A percentile compares a stretch with the other conserved stretches of the same genome.
Conservation (phyloP, 2,113 vertebrate species). For the Malurus elegans region DNA sequence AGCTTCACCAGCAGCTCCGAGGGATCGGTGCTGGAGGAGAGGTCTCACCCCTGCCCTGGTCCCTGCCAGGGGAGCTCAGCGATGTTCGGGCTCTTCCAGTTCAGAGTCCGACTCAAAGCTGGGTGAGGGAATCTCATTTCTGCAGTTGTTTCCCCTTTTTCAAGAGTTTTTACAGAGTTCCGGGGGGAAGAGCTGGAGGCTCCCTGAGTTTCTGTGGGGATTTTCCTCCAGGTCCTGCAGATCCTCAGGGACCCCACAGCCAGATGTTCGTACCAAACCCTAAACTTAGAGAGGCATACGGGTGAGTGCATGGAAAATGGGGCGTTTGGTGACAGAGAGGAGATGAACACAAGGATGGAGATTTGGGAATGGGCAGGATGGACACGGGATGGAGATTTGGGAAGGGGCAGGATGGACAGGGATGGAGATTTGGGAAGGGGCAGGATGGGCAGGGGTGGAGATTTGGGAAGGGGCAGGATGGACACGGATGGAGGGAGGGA, state of each 20-base stretch:
- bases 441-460: not conserved
- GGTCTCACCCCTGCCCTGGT: not conserved
- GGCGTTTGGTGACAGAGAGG: not conserved
- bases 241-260: not conserved
- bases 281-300: not conserved
- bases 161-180: fast-evolving
- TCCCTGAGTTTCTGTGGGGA: fast-evolving
- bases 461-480: fast-evolving
- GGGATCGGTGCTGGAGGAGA: fast-evolving
- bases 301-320: fast-evolving
- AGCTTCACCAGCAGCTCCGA: not conserved
- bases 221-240: not conserved
- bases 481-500: not conserved
- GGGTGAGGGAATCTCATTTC: not conserved
- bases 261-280: not conserved
- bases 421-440: not conserved
- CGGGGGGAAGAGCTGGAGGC: not conserved
- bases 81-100: not conserved
- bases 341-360: not conserved
- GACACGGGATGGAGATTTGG: not conserved
- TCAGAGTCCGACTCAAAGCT: not conserved
- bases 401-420: fast-evolving
- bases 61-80: not conserved
- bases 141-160: not conserved
- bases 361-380: not conserved